Evolutionary conservation across 2,797 vertebrate genomes (phyloP).

Genomic region (Euphonia xanthogaster): DNA sequence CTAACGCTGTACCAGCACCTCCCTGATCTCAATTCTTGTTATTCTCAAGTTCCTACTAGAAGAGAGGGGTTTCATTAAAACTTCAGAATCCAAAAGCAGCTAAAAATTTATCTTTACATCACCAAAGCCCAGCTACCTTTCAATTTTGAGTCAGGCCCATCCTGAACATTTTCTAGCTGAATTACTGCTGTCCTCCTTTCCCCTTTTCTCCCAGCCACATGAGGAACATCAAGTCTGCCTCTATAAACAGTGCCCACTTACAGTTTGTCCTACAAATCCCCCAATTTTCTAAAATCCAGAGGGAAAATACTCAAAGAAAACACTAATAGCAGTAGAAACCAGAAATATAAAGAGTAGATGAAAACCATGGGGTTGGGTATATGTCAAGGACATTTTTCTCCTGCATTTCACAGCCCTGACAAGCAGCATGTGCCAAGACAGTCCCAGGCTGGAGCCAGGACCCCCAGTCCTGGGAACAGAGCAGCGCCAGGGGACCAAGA

Average conservation of each 20-base stretch:
- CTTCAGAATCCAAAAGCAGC: neutral
- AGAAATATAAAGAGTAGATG: neutral
- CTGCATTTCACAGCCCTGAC: neutral
- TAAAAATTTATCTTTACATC: neutral
- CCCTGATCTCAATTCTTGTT: neutral
- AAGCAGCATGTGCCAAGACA: neutral
- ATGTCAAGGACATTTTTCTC: neutral
- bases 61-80: neutral
- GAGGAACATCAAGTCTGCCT: neutral
- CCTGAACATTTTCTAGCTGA: neutral
- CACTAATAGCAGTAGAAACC: neutral
- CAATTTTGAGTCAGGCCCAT: neutral
- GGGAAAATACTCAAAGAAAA: neutral
- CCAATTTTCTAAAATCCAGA: neutral
- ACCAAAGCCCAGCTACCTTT: neutral
- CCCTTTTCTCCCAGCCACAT: neutral
- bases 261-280: neutral
- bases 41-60: neutral
- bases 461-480: fast-evolving
- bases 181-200: neutral
- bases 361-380: fast-evolving
- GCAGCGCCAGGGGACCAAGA: neutral
- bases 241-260: fast-evolving
- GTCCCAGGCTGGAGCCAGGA: neutral
- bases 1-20: neutral